Percentiles rank a stretch among this genome's conserved stretches.
phyloP scores from a whole-genome alignment of 2,888 invertebrate species.

The Conus canariensis region DNA sequence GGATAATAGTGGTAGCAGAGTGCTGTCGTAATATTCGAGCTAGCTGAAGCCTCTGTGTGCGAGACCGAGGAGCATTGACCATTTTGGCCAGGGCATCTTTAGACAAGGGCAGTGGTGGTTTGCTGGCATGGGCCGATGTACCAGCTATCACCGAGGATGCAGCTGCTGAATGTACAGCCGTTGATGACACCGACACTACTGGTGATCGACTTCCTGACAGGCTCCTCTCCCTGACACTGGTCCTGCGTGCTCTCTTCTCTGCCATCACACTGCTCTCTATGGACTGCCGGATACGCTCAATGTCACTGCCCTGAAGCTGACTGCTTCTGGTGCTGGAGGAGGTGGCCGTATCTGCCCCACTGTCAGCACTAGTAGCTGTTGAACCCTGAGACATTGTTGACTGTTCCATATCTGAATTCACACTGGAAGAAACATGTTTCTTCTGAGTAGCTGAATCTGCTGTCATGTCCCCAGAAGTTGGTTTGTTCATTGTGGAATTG shows the following conservation, averaged over 20 bases:
- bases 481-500: neutral
- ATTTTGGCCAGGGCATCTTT: conserved; percentile 64
- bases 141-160: neutral
- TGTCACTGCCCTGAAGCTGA: conserved; percentile 15
- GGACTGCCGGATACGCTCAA: conserved; percentile 50
- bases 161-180: neutral
- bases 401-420: neutral
- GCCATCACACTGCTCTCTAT: conserved; percentile 59
- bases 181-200: neutral
- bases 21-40: conserved; percentile 65
- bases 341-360: conserved; percentile 1
- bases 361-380: neutral
- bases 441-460: neutral
- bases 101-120: conserved; percentile 34
- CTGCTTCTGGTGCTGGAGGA: neutral
- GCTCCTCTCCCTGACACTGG: neutral
- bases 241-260: neutral
- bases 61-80: conserved; percentile 71
- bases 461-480: neutral
- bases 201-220: neutral
- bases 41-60: conserved; percentile 64
- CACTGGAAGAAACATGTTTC: conserved; percentile 12
- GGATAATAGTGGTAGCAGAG: conserved; percentile 58
- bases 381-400: neutral
- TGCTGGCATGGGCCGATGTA: neutral